Conservation (phyloP, 2,797 vertebrate species). For the Danionella dracula region DNA sequence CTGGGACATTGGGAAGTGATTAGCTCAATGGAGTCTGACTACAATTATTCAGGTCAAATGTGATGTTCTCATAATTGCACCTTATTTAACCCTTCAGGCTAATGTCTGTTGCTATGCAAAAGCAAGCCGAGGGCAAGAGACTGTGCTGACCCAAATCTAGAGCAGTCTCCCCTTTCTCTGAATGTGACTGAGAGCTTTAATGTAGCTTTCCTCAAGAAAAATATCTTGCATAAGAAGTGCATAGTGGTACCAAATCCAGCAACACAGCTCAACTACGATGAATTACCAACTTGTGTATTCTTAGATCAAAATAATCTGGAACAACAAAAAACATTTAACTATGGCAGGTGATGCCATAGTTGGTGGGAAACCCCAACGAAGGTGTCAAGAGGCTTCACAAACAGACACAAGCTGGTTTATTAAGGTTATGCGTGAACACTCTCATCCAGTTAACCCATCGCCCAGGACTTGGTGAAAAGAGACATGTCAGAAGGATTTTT, state of each 20-base stretch:
- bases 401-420: neutral
- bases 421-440: too few relatives aligned
- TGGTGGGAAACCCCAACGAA: neutral
- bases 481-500: neutral
- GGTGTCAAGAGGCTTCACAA: neutral
- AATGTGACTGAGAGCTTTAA: slow-evolving; percentile 17
- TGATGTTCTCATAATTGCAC: slow-evolving; percentile 18
- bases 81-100: slow-evolving; percentile 40
- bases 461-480: neutral
- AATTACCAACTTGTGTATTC: too few relatives aligned
- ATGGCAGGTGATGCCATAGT: too few relatives aligned
- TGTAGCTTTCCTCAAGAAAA: slow-evolving; percentile 13
- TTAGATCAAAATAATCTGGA: neutral
- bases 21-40: neutral
- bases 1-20: neutral
- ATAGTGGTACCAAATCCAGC: too few relatives aligned
- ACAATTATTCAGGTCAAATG: slow-evolving; percentile 18
- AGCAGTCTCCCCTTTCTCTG: slow-evolving; percentile 1
- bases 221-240: slow-evolving; percentile 13
- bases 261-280: too few relatives aligned
- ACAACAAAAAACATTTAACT: too few relatives aligned
- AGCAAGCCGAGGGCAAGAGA: slow-evolving; percentile 40
- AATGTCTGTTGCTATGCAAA: slow-evolving; percentile 52
- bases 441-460: too few relatives aligned
- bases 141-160: slow-evolving; percentile 60